Evolutionary conservation across 2,113 vertebrate genomes (phyloP).

Genomic region (Cryptotis parvus): DNA sequence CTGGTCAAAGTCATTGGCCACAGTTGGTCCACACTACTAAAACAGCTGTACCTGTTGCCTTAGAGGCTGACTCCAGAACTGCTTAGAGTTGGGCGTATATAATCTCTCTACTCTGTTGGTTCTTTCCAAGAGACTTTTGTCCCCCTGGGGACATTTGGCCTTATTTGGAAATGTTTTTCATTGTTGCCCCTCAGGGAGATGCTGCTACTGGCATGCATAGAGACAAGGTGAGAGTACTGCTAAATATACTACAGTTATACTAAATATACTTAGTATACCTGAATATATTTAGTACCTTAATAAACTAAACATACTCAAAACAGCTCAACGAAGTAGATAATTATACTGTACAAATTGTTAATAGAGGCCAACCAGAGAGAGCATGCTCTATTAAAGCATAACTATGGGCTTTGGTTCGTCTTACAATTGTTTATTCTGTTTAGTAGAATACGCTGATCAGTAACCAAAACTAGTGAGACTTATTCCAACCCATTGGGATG

Average conservation of each 20-base stretch:
- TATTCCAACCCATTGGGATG: not conserved
- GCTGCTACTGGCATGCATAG: not conserved
- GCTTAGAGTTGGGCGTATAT: constrained; percentile 4
- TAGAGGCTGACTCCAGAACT: constrained; percentile 17
- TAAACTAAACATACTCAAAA: not conserved
- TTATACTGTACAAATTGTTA: not conserved
- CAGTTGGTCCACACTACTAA: constrained; percentile 35
- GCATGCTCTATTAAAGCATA: not conserved
- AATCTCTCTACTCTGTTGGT: not conserved
- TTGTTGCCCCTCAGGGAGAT: not conserved
- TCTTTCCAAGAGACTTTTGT: not conserved
- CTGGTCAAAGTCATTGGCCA: constrained; percentile 50
- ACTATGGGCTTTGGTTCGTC: not conserved
- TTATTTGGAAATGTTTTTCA: not conserved
- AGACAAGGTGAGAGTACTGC: not conserved
- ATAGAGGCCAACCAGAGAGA: not conserved
- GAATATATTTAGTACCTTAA: too few species aligned
- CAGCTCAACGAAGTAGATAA: not conserved
- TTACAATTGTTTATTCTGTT: constrained; percentile 40
- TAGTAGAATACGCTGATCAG: not conserved
- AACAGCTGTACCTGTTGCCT: constrained; percentile 41
- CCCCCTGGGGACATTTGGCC: not conserved
- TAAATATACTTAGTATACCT: not conserved
- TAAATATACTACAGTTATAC: not conserved
- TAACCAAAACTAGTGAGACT: not conserved